A percentile compares a stretch with the other conserved stretches of the same genome.
Evolutionary conservation across 2,113 vertebrate species (phyloP).

Genomic region (Ctenodactylus gundi): DNA sequence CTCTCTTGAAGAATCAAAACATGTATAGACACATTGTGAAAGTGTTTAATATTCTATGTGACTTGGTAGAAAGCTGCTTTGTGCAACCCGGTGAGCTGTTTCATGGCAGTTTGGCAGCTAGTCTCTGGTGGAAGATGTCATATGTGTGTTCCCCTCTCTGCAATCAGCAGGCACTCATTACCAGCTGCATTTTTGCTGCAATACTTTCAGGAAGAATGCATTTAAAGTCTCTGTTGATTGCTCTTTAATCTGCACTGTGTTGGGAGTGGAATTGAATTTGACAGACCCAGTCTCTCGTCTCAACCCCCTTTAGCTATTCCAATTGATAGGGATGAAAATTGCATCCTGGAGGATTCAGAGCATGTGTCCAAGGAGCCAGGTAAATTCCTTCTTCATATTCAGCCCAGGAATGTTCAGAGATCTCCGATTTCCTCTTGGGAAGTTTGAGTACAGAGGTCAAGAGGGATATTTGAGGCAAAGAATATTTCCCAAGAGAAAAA

Average conservation of each 20-base stretch:
- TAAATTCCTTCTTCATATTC: not conserved
- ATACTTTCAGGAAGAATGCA: not conserved
- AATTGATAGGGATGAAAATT: not conserved
- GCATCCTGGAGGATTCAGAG: not conserved
- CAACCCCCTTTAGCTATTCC: not conserved
- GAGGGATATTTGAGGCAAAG: not conserved
- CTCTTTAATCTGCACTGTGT: not conserved
- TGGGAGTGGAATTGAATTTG: not conserved
- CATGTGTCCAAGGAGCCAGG: not conserved
- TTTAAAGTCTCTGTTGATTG: not conserved
- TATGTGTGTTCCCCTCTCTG: not conserved
- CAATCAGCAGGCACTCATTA: not conserved
- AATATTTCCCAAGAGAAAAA: conserved; percentile 45
- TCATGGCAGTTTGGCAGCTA: not conserved
- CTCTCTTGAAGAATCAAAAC: not conserved
- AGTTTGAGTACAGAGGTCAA: not conserved
- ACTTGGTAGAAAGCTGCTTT: not conserved
- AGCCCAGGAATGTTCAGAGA: not conserved
- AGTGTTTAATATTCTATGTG: not conserved
- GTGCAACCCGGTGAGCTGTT: not conserved
- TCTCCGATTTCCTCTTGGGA: not conserved
- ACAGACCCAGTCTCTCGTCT: not conserved
- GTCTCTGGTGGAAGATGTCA: not conserved
- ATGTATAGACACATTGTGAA: not conserved
- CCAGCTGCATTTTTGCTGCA: not conserved